Base-by-base conservation (phyloP, 2,113 vertebrate species). In the Beaufortia kweichowensis region DNA sequence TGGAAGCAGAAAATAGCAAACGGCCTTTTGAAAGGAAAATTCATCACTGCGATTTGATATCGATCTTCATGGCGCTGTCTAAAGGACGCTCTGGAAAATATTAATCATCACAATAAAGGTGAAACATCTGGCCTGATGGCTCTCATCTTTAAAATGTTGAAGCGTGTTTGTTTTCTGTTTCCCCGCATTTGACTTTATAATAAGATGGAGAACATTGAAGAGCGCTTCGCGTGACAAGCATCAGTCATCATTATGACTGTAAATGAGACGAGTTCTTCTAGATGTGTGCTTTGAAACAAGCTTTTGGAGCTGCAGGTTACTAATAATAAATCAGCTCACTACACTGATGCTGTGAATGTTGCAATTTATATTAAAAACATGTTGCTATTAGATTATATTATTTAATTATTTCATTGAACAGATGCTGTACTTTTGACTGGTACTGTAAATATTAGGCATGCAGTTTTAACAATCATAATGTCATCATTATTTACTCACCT, bases 71-170 rank as follows among this genome's bases (percentile, higher is more conserved):
- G 50, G 0, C 1, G 46, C 74, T 73, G 69, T 75, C 69, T 78
- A 73, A 50, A 74, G 70, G 74, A 46, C 35, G 75, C 57, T 62
- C 53, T 57, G 78, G 72, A 81, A 75, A 68, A 81, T 81, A 74
- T 78, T 57, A 62, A 74, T 81, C 65, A 81, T 69, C 33, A 33
- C 56, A 74, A 69, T 75, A 69, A 63, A 68, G 24, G 39, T 68
- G 46, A 74, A 81, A 46, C 50, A 78, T 60, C 59, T 53, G 63
- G 61, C 14, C 62, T 66, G 31, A 5, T 35, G 35, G 41, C 26
- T 67, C 55, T 56, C 31, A 69, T 15, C 53, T 2, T 61, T 63
- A 41, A 77, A 24, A 53, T 41, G 56, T 31, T 33, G 11, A 43
- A 33, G 67, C 62, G 11, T 11, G 2, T 72, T 53, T 6, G 57